phyloP scores from a whole-genome alignment of 2,113 vertebrate genomes.

The Elgaria multicarinata region DNA sequence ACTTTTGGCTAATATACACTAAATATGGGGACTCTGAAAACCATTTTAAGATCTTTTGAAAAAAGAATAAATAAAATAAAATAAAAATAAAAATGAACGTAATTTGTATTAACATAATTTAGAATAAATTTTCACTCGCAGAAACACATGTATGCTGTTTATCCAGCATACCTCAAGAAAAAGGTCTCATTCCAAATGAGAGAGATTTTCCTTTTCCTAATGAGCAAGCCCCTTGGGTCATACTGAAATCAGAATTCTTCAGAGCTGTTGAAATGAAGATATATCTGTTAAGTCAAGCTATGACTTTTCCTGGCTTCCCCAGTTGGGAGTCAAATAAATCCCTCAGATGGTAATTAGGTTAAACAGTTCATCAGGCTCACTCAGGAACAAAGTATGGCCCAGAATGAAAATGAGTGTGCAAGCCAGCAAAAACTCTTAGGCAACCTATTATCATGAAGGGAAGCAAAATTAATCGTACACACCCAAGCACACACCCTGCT shows the following conservation, averaged over 20 bases:
- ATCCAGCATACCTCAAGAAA: not conserved
- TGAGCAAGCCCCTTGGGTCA: not conserved
- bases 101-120: rapidly evolving
- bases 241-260: conserved; percentile 31
- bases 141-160: not conserved
- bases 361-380: conserved; percentile 46
- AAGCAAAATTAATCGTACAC: conserved; percentile 36
- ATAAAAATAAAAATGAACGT: rapidly evolving
- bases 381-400: conserved; percentile 6
- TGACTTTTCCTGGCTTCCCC: conserved; percentile 16
- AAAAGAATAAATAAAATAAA: not conserved
- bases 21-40: not conserved
- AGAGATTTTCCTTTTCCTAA: not conserved
- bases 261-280: conserved; percentile 23
- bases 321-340: conserved; percentile 11
- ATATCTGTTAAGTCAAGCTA: conserved; percentile 37
- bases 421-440: not conserved
- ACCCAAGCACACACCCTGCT: not conserved
- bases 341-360: conserved; percentile 49
- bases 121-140: not conserved
- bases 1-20: too few species aligned
- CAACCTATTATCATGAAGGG: not conserved
- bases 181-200: rapidly evolving
- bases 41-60: not conserved
- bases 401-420: conserved; percentile 48